Conservation (phyloP, 2,113 vertebrate genomes). For the Hippocampus comes region DNA sequence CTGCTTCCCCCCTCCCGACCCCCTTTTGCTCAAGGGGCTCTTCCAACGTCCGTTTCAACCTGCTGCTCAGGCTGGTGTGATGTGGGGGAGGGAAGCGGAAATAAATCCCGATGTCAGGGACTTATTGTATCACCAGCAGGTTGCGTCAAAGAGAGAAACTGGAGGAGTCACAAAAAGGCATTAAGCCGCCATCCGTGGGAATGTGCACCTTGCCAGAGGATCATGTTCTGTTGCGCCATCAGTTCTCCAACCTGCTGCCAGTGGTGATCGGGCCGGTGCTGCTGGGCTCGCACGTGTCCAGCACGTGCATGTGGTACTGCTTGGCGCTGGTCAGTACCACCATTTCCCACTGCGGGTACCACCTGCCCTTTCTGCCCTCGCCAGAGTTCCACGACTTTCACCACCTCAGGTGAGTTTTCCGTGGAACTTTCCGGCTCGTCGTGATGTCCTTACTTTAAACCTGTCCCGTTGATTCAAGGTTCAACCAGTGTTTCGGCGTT, state of each 20-base stretch:
- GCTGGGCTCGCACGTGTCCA: slow-evolving; percentile 82
- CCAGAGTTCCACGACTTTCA: slow-evolving; percentile 95
- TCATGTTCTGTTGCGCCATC: not conserved
- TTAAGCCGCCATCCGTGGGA: no score
- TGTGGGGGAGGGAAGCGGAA: no score
- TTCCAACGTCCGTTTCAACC: no score
- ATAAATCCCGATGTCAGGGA: no score
- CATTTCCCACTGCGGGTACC: slow-evolving; percentile 91
- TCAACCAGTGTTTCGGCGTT: slow-evolving; percentile 88
- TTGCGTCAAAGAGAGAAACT: no score
- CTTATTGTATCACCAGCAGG: no score
- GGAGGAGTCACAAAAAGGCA: no score
- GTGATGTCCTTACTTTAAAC: not conserved
- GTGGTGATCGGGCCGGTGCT: slow-evolving; percentile 76
- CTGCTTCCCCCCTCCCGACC: no score
- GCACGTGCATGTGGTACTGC: slow-evolving; percentile 80
- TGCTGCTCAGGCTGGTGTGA: no score
- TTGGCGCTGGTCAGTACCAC: slow-evolving; percentile 78
- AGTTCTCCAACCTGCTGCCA: slow-evolving; percentile 87
- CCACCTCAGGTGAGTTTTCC: slow-evolving; percentile 81
- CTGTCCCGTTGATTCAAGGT: slow-evolving; percentile 69
- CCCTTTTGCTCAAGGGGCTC: no score
- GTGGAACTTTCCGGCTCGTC: not conserved
- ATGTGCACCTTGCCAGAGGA: no score
- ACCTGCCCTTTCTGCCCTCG: slow-evolving; percentile 89